Base-by-base conservation (phyloP, 2,888 invertebrate species). In the Campaea margaritaria region DNA sequence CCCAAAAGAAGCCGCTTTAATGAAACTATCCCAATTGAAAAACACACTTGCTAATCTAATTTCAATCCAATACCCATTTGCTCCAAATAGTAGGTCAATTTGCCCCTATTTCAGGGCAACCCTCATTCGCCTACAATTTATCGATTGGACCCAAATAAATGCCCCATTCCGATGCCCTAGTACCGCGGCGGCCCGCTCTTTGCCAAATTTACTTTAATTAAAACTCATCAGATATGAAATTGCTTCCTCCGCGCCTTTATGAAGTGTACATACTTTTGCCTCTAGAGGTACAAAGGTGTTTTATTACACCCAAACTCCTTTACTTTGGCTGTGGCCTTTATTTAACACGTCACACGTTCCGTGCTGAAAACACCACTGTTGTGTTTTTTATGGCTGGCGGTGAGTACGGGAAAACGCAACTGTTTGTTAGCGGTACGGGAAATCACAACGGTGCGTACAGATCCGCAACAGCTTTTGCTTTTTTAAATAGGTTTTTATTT, bases 131-230 rank as follows among this genome's bases (percentile, higher is more conserved):
- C 16, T 41, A 42, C 52, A 52, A 58, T 58, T 51, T 51, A 47
- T 58, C 45, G 62, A 58, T 48, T 34, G 54, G 12, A 16, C 47
- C 58, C 15, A 27, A 58, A 51, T 48, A 52, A 53, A 39, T 41
- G 36, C 34, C 42, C 47, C 38, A 41, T 54, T 47, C 38, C 50
- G 28, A 51, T 64, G 45, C 34, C 28, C 45, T 34, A 31, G 1
- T 2, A 28, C 21, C 28, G 12, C 10, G 45, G 38, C 41, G 13
- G 44, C 15, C 49, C 49, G 43, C 44, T 43, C n/a, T 46, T 36
- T 15, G 42, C 36, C 54, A 53, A 59, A 56, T 55, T 58, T 53
- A 44, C 45, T 57, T 57, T 57, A 60, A 60, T 60, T 60, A 64
- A 57, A 60, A 54, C 50, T 45, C 44, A 45, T 58, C 57, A 28